Conservation (phyloP, 2,888 invertebrate genomes). For the Cantharis flavilabris region DNA sequence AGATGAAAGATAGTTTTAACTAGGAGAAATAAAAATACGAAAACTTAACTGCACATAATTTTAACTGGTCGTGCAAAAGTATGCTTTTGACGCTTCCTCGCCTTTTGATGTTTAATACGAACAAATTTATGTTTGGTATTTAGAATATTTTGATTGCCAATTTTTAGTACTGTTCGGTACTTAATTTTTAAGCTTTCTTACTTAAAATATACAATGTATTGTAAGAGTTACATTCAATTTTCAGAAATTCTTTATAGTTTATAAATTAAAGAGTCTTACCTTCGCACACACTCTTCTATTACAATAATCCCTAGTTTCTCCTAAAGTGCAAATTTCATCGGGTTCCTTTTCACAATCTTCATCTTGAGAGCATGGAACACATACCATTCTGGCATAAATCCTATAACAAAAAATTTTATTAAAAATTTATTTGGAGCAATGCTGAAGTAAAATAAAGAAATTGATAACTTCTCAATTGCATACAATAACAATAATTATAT, state of each 20-base stretch:
- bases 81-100: too few relatives aligned
- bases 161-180: not conserved
- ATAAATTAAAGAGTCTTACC: conserved; percentile 41
- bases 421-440: not conserved
- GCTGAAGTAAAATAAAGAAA: not conserved
- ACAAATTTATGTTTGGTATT: too few relatives aligned
- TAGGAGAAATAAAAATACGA: not conserved
- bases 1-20: too few relatives aligned
- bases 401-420: conserved; percentile 21
- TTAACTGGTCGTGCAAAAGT: not conserved
- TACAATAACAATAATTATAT: not conserved
- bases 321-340: conserved; percentile 46
- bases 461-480: not conserved
- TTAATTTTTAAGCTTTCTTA: not conserved
- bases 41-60: not conserved
- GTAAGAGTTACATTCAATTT: too few relatives aligned
- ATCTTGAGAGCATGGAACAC: conserved; percentile 35
- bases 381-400: conserved; percentile 33
- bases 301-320: conserved; percentile 49
- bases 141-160: not conserved
- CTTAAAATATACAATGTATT: too few relatives aligned
- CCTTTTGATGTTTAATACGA: too few relatives aligned
- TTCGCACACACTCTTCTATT: conserved; percentile 50
- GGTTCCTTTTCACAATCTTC: conserved; percentile 49
- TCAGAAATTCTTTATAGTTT: too few relatives aligned